Percentiles rank a stretch among this genome's conserved stretches.
Conservation (phyloP, 2,797 vertebrate species). For the Myripristis jacobus region DNA sequence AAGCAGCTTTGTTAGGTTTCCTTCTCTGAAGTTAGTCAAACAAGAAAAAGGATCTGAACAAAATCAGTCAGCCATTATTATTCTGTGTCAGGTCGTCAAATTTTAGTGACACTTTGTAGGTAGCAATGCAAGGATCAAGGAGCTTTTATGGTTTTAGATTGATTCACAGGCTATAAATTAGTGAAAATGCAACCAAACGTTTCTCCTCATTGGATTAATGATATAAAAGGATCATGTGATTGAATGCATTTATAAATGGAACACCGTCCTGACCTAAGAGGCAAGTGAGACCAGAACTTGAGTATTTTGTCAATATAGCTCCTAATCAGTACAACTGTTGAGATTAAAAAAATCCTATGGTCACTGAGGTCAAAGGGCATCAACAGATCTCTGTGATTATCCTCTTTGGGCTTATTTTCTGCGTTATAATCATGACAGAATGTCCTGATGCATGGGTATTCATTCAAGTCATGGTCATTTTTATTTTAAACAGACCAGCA, state of each 20-base stretch:
- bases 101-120: slow-evolving; percentile 12
- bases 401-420: background rate
- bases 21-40: slow-evolving; percentile 26
- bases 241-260: slow-evolving; percentile 43
- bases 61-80: background rate
- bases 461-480: background rate
- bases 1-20: slow-evolving; percentile 35
- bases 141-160: slow-evolving; percentile 20
- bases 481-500: background rate
- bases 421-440: background rate
- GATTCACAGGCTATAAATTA: slow-evolving; percentile 28
- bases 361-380: slow-evolving; percentile 9
- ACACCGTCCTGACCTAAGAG: background rate
- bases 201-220: slow-evolving; percentile 19
- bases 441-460: background rate
- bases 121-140: background rate
- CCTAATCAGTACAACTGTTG: slow-evolving; percentile 32
- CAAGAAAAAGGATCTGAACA: slow-evolving; percentile 36
- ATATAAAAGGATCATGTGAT: slow-evolving; percentile 16
- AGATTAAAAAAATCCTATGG: slow-evolving; percentile 28
- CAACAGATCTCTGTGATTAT: background rate
- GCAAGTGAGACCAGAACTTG: slow-evolving; percentile 10
- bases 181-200: slow-evolving; percentile 17
- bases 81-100: slow-evolving; percentile 21
- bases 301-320: slow-evolving; percentile 31